Percentiles rank a stretch among this genome's conserved stretches.
phyloP scores from a whole-genome alignment of 2,113 vertebrate species.

The zebrafish (Danio rerio) region DNA sequence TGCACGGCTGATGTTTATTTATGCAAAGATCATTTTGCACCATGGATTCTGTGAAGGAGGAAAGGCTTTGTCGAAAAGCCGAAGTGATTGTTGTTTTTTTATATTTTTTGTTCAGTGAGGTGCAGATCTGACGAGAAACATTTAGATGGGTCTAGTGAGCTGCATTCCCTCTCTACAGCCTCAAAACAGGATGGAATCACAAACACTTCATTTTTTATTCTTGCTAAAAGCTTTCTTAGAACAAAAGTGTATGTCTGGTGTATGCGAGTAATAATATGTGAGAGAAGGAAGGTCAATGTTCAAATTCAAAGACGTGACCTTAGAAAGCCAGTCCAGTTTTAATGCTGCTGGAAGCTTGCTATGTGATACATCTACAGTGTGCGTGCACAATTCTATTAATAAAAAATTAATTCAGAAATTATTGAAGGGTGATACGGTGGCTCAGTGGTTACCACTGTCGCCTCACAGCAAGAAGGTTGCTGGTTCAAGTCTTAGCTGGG shows the following conservation, averaged over 20 bases:
- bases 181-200: slow-evolving; percentile 13
- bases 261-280: background rate
- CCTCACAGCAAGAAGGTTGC: too few relatives aligned
- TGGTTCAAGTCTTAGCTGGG: too few relatives aligned
- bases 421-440: too few relatives aligned
- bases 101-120: background rate
- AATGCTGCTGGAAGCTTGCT: background rate
- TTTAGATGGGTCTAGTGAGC: slow-evolving; percentile 13
- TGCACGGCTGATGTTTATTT: slow-evolving; percentile 28
- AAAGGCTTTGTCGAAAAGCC: slow-evolving; percentile 28
- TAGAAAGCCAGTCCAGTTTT: background rate
- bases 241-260: background rate
- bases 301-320: background rate
- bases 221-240: background rate
- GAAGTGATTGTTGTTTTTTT: slow-evolving; percentile 5
- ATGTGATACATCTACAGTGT: background rate
- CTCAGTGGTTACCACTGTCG: too few relatives aligned
- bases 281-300: background rate
- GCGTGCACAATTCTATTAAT: too few relatives aligned
- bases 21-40: slow-evolving; percentile 28
- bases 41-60: background rate
- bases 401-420: too few relatives aligned
- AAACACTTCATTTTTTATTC: background rate
- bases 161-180: background rate
- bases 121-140: slow-evolving; percentile 8